These are phyloP conservation scores for Sesia bembeciformis DNA, from an alignment of 2,888 invertebrate genomes.

Conservation along the genomic window DNA sequence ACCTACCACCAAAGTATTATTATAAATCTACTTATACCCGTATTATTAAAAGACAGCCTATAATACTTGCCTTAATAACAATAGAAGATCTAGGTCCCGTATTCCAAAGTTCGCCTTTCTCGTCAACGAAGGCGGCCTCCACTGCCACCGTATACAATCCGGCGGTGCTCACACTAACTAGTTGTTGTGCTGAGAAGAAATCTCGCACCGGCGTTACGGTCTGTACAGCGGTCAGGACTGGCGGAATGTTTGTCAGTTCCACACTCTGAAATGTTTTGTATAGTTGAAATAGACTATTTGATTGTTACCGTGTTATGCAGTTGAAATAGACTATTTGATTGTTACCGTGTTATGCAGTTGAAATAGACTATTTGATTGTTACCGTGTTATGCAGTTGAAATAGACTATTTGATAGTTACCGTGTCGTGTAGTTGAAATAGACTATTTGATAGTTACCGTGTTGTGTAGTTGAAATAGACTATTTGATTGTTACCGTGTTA, in stretches of 20 bases:
- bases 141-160: conserved; percentile 79
- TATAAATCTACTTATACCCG: neutral
- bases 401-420: no score
- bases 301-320: no score
- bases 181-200: conserved; percentile 94
- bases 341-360: no score
- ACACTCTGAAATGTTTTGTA: conserved; percentile 33
- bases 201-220: conserved; percentile 93
- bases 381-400: no score
- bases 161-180: conserved; percentile 78
- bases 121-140: conserved; percentile 90
- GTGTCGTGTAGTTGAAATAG: no score
- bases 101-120: conserved; percentile 89
- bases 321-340: no score
- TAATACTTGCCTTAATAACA: conserved; percentile 77
- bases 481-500: no score
- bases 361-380: no score
- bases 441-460: no score
- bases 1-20: neutral
- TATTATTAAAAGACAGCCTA: no score
- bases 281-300: no score
- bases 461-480: no score
- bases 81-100: conserved; percentile 88
- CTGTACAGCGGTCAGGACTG: conserved; percentile 78
- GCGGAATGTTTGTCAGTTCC: conserved; percentile 44